Evolutionary conservation across 92 coral and sea anemone species (phyloP), one percentile per base, ranked within the genome.

Genomic region (Parazoanthus atlanticus): DNA sequence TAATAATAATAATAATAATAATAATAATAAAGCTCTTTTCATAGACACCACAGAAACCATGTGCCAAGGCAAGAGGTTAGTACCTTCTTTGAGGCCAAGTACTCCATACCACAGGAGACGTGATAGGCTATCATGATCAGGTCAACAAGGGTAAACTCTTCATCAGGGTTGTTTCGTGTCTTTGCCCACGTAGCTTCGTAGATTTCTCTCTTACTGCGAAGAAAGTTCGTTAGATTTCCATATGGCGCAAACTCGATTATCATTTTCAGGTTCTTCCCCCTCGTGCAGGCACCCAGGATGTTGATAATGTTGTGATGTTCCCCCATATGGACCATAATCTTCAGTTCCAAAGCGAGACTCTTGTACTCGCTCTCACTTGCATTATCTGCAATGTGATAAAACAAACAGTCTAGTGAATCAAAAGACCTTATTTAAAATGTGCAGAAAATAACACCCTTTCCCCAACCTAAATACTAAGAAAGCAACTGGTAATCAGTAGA

Each of bases 291-390:
- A 16, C 93, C 93, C 17, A 90, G 81, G 26, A 90, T 40, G 40
- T 90, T 90, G 52, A 90, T 89, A 16, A 90, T 90, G 88, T 90
- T 90, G 64, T 90, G 90, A 12, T 90, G 93, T 65, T 90, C 90
- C 46, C 93, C 90, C 10, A 90, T 77, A 36, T 90, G 93, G 12
- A 90, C 86, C 84, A 90, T 90, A 47, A 90, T 86, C 71, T 90
- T 90, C 75, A 90, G 90, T 86, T 90, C 93, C n/a, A 88, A 46
- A n/a, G 93, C 93, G 23, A 90, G 72, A 74, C 86, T 80, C 61
- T 67, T 88, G 52, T 86, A 86, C 34, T 90, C 93, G 17, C 49
- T 47, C 61, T 86, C 61, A 74, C 38, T 81, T 1, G 93, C 88
- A 49, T 90, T 86, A 75, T 90, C 93, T 90, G 65, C 12, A 52